Evolutionary conservation across 2,113 vertebrate genomes (phyloP).

Genomic region (Platycercus adscitus): DNA sequence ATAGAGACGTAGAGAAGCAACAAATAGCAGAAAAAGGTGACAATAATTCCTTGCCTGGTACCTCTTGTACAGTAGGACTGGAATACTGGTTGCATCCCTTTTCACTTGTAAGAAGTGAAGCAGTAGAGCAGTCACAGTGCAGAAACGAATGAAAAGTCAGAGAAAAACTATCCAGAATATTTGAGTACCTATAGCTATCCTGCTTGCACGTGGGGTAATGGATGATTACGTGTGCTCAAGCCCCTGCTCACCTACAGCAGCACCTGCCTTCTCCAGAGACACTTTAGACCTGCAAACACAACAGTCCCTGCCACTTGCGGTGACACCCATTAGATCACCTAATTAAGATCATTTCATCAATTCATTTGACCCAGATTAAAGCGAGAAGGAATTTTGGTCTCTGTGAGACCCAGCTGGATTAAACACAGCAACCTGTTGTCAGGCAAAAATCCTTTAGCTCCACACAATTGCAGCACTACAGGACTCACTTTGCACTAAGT

Average conservation of each 20-base stretch:
- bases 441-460: not conserved
- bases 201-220: accelerated
- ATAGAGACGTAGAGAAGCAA: not conserved
- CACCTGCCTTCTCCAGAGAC: not conserved
- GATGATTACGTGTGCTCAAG: accelerated
- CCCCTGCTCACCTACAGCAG: not conserved
- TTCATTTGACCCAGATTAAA: not conserved
- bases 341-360: not conserved
- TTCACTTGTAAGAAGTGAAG: not conserved
- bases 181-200: not conserved
- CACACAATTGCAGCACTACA: not conserved
- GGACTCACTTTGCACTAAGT: not conserved
- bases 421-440: not conserved
- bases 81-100: not conserved
- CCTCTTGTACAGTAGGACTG: not conserved
- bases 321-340: not conserved
- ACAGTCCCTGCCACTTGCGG: accelerated
- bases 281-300: accelerated
- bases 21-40: not conserved
- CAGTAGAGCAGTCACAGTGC: not conserved
- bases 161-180: not conserved
- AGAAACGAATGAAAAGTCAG: not conserved
- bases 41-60: not conserved
- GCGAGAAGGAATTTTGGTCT: not conserved
- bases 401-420: not conserved